Evolutionary conservation across 37 sponge, comb jelly and placozoan species (phyloP), one percentile per base, ranked within the genome.

Genomic region (Aphrocallistes beatrix): DNA sequence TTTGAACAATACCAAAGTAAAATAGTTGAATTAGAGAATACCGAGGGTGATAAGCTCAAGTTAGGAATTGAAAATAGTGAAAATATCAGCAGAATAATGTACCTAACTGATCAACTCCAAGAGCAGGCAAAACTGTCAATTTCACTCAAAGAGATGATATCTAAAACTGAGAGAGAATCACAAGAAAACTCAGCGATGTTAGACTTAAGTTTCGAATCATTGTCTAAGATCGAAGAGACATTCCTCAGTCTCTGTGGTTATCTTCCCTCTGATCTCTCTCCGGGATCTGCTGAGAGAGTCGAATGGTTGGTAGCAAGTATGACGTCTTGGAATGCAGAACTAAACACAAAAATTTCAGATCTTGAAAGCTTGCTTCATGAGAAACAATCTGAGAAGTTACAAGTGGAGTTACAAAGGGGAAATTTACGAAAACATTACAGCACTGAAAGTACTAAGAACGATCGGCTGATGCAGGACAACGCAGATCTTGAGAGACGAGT

Each of bases 241-340:
- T 60, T 60, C 34, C 10, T 60, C 21, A 30, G 75, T 60, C n/a
- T 60, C 28, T 25, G 75, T 60, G n/a, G 21, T 6, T 30, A 60
- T 21, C 75, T 30, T 60, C n/a, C n/a, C n/a, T 13, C 75, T 60
- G 75, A 60, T 3, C n/a, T 25, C 75, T 8, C 75, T 25, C 75
- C n/a, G 10, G 75, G 75, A 1, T 60, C 75, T 3, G 28, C 75
- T 25, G 75, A 60, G 28, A 19, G 75, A 3, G 75, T 60, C 8
- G 75, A 60, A 60, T 60, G 75, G 75, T 60, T 60, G 34, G 75
- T 60, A 19, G 8, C 75, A 3, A 60, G 75, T 60, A 3, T 60
- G 75, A 60, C 75, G 8, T 60, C 75, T 60, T 60, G 75, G 75
- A 60, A 60, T 60, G 75, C 75, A 32, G 17, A 60, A 32, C 75